Percentiles rank a stretch among this genome's conserved stretches.
These are phyloP conservation scores for Carposina sasakii DNA, from an alignment of 1,140 invertebrate genomes.

Conservation along the genomic window DNA sequence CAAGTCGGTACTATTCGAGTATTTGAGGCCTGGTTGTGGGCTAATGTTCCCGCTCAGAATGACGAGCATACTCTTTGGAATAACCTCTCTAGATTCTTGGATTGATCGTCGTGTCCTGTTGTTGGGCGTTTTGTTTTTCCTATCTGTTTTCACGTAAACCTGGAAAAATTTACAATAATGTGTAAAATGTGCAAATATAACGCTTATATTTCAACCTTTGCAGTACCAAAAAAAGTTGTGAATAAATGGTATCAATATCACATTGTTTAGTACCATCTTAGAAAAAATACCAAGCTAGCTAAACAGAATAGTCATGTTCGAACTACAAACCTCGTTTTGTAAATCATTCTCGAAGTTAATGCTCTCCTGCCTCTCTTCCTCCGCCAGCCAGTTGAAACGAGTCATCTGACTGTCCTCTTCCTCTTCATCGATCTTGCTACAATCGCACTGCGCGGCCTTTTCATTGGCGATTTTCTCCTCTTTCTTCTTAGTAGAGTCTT, in stretches of 20 bases:
- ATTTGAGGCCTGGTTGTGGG: constrained; percentile 36
- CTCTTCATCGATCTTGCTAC: constrained; percentile 68
- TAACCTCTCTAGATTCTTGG: constrained; percentile 22
- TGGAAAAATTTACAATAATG: constrained; percentile 15
- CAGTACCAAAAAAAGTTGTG: no score
- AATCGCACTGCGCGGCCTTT: constrained; percentile 46
- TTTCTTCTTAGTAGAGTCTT: constrained; percentile 30
- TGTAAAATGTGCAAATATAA: background rate
- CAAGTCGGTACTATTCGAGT: constrained; percentile 46
- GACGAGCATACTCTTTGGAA: constrained; percentile 53
- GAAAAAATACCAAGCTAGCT: no score
- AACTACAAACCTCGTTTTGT: constrained; percentile 77
- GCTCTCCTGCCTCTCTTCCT: constrained; percentile 77
- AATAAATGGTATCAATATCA: no score
- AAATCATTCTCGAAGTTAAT: constrained; percentile 87
- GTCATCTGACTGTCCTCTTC: constrained; percentile 12
- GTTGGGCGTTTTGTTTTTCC: constrained; percentile 13
- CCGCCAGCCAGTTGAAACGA: constrained; percentile 63
- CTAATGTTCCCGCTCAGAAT: constrained; percentile 43
- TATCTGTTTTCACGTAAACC: constrained; percentile 47
- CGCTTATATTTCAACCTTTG: no score
- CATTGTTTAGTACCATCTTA: no score
- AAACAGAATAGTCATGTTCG: constrained; percentile 8
- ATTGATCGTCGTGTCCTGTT: constrained; percentile 38
- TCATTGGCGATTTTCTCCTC: constrained; percentile 33